Evolutionary conservation across 30 jellyfish, hydroid and myxozoan genomes (phyloP).

Genomic region (Cassiopea andromeda): DNA sequence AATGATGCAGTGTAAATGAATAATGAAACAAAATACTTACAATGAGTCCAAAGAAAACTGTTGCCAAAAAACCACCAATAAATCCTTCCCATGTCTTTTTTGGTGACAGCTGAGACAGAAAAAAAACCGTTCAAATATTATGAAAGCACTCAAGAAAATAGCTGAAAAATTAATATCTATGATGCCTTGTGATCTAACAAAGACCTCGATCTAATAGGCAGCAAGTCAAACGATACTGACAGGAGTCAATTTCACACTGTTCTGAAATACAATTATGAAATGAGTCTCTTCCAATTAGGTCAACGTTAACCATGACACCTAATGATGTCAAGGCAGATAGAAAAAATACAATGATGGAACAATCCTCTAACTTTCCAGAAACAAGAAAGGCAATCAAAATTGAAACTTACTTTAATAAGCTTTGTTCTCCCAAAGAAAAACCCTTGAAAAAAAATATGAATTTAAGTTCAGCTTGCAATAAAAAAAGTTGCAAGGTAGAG

Average conservation of each 20-base stretch:
- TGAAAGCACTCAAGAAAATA: background rate
- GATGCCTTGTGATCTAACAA: too few relatives aligned
- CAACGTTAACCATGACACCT: too few relatives aligned
- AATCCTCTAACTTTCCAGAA: too few relatives aligned
- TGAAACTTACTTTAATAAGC: constrained; percentile 44
- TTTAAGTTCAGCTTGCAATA: background rate
- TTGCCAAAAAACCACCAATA: constrained; percentile 93
- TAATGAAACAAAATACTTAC: constrained; percentile 40
- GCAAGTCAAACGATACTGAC: too few relatives aligned
- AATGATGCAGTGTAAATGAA: background rate
- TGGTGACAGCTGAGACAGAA: constrained; percentile 87
- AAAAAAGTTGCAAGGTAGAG: background rate
- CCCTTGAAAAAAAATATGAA: constrained; percentile 41
- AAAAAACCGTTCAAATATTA: background rate
- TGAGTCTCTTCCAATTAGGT: too few relatives aligned
- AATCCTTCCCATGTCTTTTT: constrained; percentile 99
- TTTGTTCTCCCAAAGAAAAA: constrained; percentile 84
- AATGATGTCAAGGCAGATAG: too few relatives aligned
- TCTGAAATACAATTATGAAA: too few relatives aligned
- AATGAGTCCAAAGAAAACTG: constrained; percentile 83
- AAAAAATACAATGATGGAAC: too few relatives aligned
- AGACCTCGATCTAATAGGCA: too few relatives aligned
- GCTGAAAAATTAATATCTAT: too few relatives aligned
- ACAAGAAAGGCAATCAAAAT: background rate
- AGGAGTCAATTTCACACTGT: too few relatives aligned